A percentile compares a stretch with the other conserved stretches of the same genome.
These are phyloP conservation scores for Serinus canaria DNA, from an alignment of 2,113 vertebrate genomes.

Conservation along the genomic window DNA sequence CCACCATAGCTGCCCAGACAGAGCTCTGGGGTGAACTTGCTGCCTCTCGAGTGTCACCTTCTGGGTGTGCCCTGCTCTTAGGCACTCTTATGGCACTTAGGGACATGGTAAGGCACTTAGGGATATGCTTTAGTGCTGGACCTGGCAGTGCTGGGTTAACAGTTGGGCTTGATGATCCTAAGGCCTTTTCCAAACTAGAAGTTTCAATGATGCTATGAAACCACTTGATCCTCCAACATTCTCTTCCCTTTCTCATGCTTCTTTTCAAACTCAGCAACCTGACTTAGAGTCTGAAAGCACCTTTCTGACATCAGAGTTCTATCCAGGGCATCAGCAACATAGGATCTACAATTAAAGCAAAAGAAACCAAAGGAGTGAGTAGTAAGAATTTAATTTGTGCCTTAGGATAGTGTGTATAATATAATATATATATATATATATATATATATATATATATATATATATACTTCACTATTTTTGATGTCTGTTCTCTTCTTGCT, in stretches of 20 bases:
- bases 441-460: neutral
- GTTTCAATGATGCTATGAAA: neutral
- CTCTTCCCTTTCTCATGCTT: neutral
- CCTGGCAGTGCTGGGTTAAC: neutral
- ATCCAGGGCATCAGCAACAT: neutral
- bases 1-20: neutral
- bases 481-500: neutral
- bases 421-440: too few relatives aligned
- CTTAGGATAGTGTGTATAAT: neutral
- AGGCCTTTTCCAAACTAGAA: neutral
- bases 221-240: neutral
- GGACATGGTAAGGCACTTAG: neutral
- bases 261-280: neutral
- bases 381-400: neutral
- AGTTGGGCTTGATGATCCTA: too few relatives aligned
- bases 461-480: neutral
- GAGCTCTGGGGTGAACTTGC: neutral
- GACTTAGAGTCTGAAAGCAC: neutral
- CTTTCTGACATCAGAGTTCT: neutral
- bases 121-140: too few relatives aligned
- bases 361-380: neutral
- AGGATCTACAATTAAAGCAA: neutral
- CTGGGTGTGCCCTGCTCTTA: neutral
- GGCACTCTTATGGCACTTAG: neutral
- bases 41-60: neutral